Conservation (phyloP, 2,797 vertebrate species). For the Chelon auratus region DNA sequence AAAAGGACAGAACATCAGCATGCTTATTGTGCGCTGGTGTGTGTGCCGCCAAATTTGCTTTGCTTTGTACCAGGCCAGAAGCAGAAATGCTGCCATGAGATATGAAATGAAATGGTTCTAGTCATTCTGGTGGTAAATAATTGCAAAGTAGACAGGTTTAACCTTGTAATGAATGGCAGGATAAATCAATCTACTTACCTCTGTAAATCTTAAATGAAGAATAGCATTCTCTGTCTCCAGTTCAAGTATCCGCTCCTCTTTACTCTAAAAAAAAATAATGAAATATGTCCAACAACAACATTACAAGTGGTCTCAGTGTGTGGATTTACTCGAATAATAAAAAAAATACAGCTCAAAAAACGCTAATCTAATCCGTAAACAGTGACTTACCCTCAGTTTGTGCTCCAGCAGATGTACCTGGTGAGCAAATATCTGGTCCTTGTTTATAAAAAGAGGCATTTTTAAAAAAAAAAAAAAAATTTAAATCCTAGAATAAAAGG, state of each 20-base stretch:
- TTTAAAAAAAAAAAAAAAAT: constrained; percentile 20
- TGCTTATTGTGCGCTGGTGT: neutral
- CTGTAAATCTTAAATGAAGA: constrained; percentile 88
- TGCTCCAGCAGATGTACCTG: constrained; percentile 84
- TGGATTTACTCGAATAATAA: neutral
- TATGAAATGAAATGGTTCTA: neutral
- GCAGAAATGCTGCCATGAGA: constrained; percentile 1
- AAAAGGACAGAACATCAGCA: neutral
- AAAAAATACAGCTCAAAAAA: too few relatives aligned
- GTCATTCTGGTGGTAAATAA: too few relatives aligned
- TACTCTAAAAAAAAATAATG: constrained; percentile 74
- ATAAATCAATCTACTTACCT: constrained; percentile 78
- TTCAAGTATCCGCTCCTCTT: constrained; percentile 89
- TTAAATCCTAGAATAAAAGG: neutral
- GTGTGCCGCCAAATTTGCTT: neutral
- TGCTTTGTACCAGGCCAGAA: neutral
- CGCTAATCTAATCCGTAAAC: neutral
- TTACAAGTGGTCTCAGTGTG: neutral
- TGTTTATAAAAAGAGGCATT: constrained; percentile 83
- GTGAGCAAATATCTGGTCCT: constrained; percentile 82
- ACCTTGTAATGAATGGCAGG: constrained; percentile 20
- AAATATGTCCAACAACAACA: neutral
- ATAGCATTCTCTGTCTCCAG: constrained; percentile 90
- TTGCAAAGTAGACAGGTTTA: neutral
- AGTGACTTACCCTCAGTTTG: constrained; percentile 78